Percentiles rank a stretch among this genome's conserved stretches.
Evolutionary conservation across 2,888 invertebrate species (phyloP).

Genomic region (Craniophora ligustri): DNA sequence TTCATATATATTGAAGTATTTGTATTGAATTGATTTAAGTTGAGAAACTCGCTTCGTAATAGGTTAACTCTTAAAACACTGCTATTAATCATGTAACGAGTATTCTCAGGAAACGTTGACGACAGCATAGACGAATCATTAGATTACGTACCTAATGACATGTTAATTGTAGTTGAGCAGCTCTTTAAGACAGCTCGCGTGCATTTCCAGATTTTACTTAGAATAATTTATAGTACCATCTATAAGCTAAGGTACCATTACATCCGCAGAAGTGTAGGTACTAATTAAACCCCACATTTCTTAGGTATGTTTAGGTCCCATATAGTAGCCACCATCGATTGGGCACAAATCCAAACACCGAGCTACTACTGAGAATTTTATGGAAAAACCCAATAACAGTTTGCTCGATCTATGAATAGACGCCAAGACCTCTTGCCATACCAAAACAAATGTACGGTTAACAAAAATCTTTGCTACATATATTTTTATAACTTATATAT

Average conservation of each 20-base stretch:
- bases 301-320: no score
- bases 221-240: no score
- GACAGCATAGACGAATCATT: conserved; percentile 37
- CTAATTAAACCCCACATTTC: no score
- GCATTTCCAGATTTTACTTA: conserved; percentile 28
- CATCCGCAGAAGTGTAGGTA: no score
- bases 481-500: background rate
- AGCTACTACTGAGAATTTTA: no score
- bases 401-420: no score
- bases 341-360: no score
- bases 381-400: no score
- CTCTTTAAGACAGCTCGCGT: conserved; percentile 15
- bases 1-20: conserved; percentile 6
- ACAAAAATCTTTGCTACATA: background rate
- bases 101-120: conserved; percentile 37
- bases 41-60: conserved; percentile 25
- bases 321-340: no score
- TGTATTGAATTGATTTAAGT: conserved; percentile 9
- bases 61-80: conserved; percentile 29
- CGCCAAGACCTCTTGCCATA: background rate
- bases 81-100: conserved; percentile 41
- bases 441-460: background rate
- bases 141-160: conserved; percentile 45
- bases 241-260: no score
- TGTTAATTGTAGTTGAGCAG: conserved; percentile 35